A percentile compares a stretch with the other conserved stretches of the same genome.
Evolutionary conservation across 1,140 invertebrate genomes (phyloP).

Genomic region (Chrysomallon squamiferum): DNA sequence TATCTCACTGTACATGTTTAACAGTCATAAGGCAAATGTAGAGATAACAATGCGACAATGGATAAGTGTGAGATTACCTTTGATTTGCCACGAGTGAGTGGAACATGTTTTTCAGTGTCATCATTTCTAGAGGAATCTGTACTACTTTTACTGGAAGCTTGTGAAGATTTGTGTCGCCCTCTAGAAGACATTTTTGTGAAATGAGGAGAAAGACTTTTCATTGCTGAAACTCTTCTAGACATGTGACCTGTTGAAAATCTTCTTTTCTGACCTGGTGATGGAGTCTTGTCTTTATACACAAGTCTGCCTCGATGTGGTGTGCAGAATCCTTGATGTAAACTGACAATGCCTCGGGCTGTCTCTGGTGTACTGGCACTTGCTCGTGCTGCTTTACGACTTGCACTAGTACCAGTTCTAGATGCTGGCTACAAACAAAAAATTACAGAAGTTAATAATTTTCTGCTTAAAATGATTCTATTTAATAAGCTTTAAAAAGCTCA

Average conservation of each 20-base stretch:
- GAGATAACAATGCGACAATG: too few relatives aligned
- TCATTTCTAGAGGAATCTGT: too few relatives aligned
- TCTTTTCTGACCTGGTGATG: background rate
- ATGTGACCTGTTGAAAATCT: background rate
- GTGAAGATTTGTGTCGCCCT: background rate
- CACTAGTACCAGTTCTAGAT: background rate
- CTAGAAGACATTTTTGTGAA: slow-evolving; percentile 3
- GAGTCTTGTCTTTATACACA: background rate
- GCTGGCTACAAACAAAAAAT: too few relatives aligned
- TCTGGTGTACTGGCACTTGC: slow-evolving; percentile 58
- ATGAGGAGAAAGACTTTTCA: slow-evolving; percentile 1
- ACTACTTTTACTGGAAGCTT: too few relatives aligned
- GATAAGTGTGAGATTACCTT: too few relatives aligned
- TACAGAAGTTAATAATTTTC: too few relatives aligned
- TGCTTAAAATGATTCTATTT: too few relatives aligned
- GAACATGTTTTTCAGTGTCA: too few relatives aligned
- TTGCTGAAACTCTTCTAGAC: slow-evolving; percentile 5
- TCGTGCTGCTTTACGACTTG: slow-evolving; percentile 48
- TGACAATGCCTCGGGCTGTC: slow-evolving; percentile 49
- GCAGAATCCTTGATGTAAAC: slow-evolving; percentile 32
- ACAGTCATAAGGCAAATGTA: too few relatives aligned
- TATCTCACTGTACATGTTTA: too few relatives aligned
- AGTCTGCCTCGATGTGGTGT: slow-evolving; percentile 4
- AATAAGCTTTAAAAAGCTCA: too few relatives aligned
- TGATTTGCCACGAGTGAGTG: too few relatives aligned